Conservation (phyloP, 2,113 vertebrate species). For the Telmatochromis sp. region DNA sequence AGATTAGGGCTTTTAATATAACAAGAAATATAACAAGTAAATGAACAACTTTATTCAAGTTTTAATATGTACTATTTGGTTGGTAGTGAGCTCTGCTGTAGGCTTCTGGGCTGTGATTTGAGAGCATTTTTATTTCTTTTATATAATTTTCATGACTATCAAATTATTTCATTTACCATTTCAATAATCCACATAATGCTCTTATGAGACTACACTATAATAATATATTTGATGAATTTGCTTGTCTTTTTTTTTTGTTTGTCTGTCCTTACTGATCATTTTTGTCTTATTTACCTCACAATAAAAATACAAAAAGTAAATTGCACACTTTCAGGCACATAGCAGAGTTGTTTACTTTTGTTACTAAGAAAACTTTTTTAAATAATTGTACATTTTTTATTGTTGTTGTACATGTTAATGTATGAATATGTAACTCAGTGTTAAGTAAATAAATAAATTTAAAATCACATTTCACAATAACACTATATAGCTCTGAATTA, state of each 20-base stretch:
- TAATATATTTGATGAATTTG: neutral
- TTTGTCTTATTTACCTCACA: neutral
- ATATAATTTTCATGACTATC: neutral
- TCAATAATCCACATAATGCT: neutral
- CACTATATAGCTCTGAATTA: neutral
- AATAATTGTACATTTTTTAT: neutral
- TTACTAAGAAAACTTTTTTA: neutral
- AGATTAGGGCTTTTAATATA: neutral
- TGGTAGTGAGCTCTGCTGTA: neutral
- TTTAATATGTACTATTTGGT: neutral
- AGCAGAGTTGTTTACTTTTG: neutral
- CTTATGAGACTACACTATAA: neutral
- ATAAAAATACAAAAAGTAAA: neutral
- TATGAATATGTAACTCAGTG: neutral
- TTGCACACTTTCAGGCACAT: neutral
- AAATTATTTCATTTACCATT: neutral
- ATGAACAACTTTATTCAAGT: neutral
- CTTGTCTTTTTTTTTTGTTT: neutral
- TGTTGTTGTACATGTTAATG: neutral
- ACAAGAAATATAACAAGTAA: neutral
- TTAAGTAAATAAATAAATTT: neutral
- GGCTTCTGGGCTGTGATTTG: neutral
- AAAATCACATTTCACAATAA: neutral
- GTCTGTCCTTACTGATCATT: neutral
- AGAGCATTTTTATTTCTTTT: neutral